A percentile compares a stretch with the other conserved stretches of the same genome.
phyloP scores from a whole-genome alignment of 2,888 invertebrate species.

The Argyresthia goedartella region DNA sequence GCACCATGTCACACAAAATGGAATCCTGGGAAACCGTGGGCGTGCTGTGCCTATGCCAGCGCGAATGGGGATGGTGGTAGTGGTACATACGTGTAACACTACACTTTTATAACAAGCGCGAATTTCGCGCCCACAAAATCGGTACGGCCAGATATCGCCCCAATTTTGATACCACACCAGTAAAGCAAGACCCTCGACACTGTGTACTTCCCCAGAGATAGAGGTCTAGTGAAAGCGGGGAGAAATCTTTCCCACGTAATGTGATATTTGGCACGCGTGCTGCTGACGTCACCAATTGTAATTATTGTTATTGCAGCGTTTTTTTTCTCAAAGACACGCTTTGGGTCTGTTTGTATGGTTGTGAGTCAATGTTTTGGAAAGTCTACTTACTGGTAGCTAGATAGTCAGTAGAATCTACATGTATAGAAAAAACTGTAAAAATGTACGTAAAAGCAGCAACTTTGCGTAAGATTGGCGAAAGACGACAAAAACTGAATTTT shows the following conservation, averaged over 20 bases:
- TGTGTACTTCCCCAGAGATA: not conserved
- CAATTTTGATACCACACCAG: not conserved
- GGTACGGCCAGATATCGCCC: not conserved
- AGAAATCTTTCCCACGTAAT: conserved; percentile 6
- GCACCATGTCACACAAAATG: too few species aligned
- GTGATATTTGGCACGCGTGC: conserved; percentile 7
- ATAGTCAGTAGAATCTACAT: not conserved
- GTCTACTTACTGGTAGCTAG: not conserved
- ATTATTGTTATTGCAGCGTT: conserved; percentile 9
- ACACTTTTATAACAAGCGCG: too few species aligned
- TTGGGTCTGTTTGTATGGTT: conserved; percentile 2
- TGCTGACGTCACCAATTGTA: conserved; percentile 6
- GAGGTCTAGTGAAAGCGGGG: not conserved
- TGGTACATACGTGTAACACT: too few species aligned
- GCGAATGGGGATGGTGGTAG: too few species aligned
- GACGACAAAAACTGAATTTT: too few species aligned
- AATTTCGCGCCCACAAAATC: not conserved
- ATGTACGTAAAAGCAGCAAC: too few species aligned
- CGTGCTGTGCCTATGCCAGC: too few species aligned
- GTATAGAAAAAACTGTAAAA: not conserved
- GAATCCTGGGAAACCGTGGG: too few species aligned
- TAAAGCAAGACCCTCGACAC: not conserved
- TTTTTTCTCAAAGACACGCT: conserved; percentile 5
- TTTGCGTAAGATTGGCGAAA: not conserved
- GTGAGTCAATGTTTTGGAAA: conserved; percentile 2